Evolutionary conservation across 2,113 vertebrate species (phyloP), one percentile per base, ranked within the genome.

Genomic region (Sturnus vulgaris): DNA sequence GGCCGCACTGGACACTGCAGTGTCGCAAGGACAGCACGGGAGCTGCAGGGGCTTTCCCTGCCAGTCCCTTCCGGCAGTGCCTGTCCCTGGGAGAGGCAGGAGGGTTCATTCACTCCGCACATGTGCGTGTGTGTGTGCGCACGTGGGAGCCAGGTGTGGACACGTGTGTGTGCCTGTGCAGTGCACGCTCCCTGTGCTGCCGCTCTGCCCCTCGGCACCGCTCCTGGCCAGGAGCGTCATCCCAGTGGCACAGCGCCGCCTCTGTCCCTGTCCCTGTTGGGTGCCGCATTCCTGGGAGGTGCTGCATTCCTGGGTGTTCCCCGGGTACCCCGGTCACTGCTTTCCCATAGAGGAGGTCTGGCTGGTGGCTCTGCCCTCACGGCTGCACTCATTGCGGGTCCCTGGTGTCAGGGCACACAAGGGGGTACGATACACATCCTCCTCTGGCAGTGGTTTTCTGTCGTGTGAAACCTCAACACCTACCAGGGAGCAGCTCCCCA

Each of bases 241-340:
- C 37, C 35, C 0, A 2, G 18, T 33, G 66, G 14, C 89, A 30
- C 44, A 35, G 33, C 1, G 0, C 33, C 0, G 15, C 31, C 49
- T 27, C 47, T 27, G 23, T 9, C 53, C 42, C 22, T 11, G 9
- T 66, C 37, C 59, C 40, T 10, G 7, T 27, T 8, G 27, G 15
- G 37, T 46, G 63, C 22, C 2, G 23, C 83, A 64, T 78, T 63
- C 79, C 86, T 66, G 82, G 70, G 75, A 82, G 64, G 39, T 73
- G 61, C 60, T 75, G 55, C 95, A 88, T 88, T 91, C 92, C 90
- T 88, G 94, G 86, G 33, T 56, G 80, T 49, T 88, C 66, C 61
- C 66, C 3, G 83, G 42, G 70, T 31, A 49, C 30, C 70, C 52
- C 0, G 3, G 46, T 73, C 16, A 1, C 33, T 52, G 5, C 49